Conservation (phyloP, 2,888 invertebrate species). For the Osmoderma eremita region DNA sequence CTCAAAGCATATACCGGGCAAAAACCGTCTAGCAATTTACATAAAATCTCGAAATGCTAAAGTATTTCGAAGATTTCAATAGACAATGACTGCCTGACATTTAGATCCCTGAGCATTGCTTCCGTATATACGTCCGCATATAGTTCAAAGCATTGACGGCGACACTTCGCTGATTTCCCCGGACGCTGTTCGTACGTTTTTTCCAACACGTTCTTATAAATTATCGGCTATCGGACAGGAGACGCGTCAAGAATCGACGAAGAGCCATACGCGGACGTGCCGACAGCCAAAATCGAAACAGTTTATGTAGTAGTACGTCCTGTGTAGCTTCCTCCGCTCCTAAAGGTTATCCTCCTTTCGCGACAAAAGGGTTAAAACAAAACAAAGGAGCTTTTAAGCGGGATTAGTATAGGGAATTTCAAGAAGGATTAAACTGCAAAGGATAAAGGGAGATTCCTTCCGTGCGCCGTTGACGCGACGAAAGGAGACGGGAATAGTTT, state of each 20-base stretch:
- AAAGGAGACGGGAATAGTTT: slow-evolving; percentile 35
- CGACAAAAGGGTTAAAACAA: slow-evolving; percentile 62
- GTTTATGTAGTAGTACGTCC: slow-evolving; percentile 42
- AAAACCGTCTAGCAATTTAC: slow-evolving; percentile 41
- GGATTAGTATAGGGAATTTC: slow-evolving; percentile 58
- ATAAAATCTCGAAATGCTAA: slow-evolving; percentile 51
- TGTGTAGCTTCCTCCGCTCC: slow-evolving; percentile 47
- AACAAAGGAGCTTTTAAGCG: slow-evolving; percentile 62
- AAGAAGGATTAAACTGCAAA: slow-evolving; percentile 52
- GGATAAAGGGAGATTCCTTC: slow-evolving; percentile 36
- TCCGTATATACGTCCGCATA: slow-evolving; percentile 4
- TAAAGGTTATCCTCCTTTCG: slow-evolving; percentile 58
- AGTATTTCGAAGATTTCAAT: slow-evolving; percentile 46
- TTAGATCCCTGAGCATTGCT: slow-evolving; percentile 49
- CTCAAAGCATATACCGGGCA: background rate
- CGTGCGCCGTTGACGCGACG: slow-evolving; percentile 16
- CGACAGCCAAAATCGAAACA: slow-evolving; percentile 43
- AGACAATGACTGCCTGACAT: slow-evolving; percentile 53
- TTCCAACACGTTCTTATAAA: slow-evolving; percentile 39
- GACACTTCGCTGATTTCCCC: slow-evolving; percentile 48
- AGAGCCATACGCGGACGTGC: slow-evolving; percentile 40
- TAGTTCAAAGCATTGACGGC: slow-evolving; percentile 47
- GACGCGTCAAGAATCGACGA: slow-evolving; percentile 39
- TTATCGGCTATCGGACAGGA: slow-evolving; percentile 36
- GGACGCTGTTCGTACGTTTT: slow-evolving; percentile 21